Evolutionary conservation across 2,797 vertebrate species (phyloP), one percentile per base, ranked within the genome.

Genomic region (Myotis findleyi): DNA sequence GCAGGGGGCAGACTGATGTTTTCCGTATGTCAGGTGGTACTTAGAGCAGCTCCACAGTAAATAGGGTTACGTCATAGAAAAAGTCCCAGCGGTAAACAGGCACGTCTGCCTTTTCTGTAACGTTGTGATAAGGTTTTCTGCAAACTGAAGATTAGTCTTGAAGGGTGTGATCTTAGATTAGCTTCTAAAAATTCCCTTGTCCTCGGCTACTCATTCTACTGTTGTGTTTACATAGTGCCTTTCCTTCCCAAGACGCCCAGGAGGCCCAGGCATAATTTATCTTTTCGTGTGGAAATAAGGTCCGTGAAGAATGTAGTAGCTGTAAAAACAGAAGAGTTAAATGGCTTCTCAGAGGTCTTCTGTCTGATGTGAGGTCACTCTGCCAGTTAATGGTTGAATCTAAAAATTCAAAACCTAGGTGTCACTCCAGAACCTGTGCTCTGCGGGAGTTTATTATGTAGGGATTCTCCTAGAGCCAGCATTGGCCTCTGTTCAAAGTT

Each of bases 51-150:
- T 75, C 33, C 18, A 0, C 62, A 79, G 18, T 30, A 21, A 3
- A 6, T 36, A 85, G 25, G 33, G 14, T 94, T 90, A 44, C 73
- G 90, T 91, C 72, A 62, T 57, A 23, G 92, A 49, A 66, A 18
- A 69, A 41, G 79, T 33, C 77, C 38, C 77, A 83, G 84, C 82
- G 79, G 30, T 96, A 83, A 95, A 96, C 89, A 87, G 1, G 16
- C 66, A 87, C 25, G 87, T 44, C 36, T 62, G 76, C 87, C 71
- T 84, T 57, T 75, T 79, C 95, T 96, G 96, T 79, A 36, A 47
- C 64, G 6, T 11, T 41, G n/a, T 69, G 97, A 97, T 97, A 97
- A 97, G 94, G 62, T 86, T 91, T 87, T 91, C 97, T 97, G 97
- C 93, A 92, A 51, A 62, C 62, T 66, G 44, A 49, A 97, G 97